Percentiles rank a stretch among this genome's conserved stretches.
phyloP scores from a whole-genome alignment of 1,140 invertebrate genomes.

The Adoxophyes honmai region DNA sequence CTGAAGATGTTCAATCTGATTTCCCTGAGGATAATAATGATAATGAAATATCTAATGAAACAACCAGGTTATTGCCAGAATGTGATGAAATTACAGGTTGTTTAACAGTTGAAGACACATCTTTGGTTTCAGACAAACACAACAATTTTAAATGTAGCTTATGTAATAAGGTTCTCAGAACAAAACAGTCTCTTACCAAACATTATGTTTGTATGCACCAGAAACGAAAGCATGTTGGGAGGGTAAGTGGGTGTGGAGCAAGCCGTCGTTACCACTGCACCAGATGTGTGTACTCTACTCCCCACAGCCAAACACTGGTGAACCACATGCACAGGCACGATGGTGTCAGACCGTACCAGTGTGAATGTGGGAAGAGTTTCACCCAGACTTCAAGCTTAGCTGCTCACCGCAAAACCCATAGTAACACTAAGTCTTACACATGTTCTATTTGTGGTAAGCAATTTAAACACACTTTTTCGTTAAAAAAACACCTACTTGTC shows the following conservation, averaged over 20 bases:
- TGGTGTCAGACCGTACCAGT: slow-evolving; percentile 76
- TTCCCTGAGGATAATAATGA: background rate
- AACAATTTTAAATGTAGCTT: slow-evolving; percentile 36
- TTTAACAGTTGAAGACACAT: background rate
- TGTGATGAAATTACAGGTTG: background rate
- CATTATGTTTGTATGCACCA: slow-evolving; percentile 55
- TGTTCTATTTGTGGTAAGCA: slow-evolving; percentile 81
- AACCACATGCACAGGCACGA: slow-evolving; percentile 76
- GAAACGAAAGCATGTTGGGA: slow-evolving; percentile 53
- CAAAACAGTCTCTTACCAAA: slow-evolving; percentile 39
- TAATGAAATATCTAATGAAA: background rate
- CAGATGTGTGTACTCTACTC: slow-evolving; percentile 65
- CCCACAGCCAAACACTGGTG: slow-evolving; percentile 66
- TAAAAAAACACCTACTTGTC: slow-evolving; percentile 64
- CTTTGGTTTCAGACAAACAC: background rate
- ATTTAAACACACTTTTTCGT: slow-evolving; percentile 76
- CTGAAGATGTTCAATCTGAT: slow-evolving; percentile 3
- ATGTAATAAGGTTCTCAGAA: slow-evolving; percentile 54
- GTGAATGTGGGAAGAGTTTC: slow-evolving; percentile 79
- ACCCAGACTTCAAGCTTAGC: slow-evolving; percentile 72
- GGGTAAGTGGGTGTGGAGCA: slow-evolving; percentile 57
- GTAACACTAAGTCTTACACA: slow-evolving; percentile 70
- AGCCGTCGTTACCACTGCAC: slow-evolving; percentile 61
- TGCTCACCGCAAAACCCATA: slow-evolving; percentile 75
- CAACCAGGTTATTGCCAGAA: background rate